Base-by-base conservation (phyloP, 2,888 invertebrate genomes). In the Cosmia pyralina region DNA sequence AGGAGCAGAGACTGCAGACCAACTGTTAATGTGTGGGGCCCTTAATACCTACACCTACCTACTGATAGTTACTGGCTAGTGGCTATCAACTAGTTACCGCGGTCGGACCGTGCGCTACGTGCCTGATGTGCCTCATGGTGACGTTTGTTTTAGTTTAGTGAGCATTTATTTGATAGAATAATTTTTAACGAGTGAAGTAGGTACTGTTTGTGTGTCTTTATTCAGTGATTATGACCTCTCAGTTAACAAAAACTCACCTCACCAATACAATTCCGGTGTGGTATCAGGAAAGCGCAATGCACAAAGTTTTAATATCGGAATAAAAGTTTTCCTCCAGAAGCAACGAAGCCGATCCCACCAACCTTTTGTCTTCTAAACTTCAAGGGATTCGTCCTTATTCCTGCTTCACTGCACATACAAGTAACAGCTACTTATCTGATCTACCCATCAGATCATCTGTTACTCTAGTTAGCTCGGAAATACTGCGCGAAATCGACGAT, bases 71-170 rank as follows among this genome's bases (percentile, higher is more conserved):
- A 72, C 65, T 60, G 50, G 63, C 73, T 48, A 72, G 63, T 60
- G 46, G 63, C 73, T 70, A 78, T 66, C 63, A 57, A 69, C 67
- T 75, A 69, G 77, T 79, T 70, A 70, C 75, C 69, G 69, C 57
- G 52, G 55, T 53, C 57, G 69, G 15, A 19, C 46, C 69, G 65
- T 6, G 28, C 38, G 70, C 44, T 78, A 78, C 70, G 72, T 77
- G 77, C 70, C 57, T 46, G 69, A 75, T 68, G 69, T 72, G 72
- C 70, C 53, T 63, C 60, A 44, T 11, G 41, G 19, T 59, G 68
- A 8, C 19, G 17, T 64, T 72, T 62, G 69, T 69, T 71, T 71
- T 73, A 76, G 53, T 80, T 72, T 48, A 50, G 50, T 63, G 34
- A 53, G 15, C 59, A 73, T 68, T 62, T 66, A 48, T 53, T 59